Percentiles rank a stretch among this genome's conserved stretches.
Evolutionary conservation across 2,797 vertebrate genomes (phyloP).

Genomic region (Mionectes olivaceus): DNA sequence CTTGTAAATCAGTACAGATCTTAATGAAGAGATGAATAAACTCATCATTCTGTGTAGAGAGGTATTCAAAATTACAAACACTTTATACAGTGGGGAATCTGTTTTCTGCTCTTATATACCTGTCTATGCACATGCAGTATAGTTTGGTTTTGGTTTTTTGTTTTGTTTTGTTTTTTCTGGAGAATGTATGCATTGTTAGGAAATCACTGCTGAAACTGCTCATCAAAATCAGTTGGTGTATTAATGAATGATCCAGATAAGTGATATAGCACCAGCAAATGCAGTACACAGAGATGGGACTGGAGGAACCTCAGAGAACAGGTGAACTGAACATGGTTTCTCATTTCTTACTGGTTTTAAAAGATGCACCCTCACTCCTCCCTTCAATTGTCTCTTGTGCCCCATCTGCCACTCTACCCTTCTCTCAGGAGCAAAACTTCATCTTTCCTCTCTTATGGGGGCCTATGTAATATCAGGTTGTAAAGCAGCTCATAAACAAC

Average conservation of each 20-base stretch:
- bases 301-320: background rate
- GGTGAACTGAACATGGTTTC: background rate
- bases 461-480: background rate
- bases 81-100: background rate
- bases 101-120: background rate
- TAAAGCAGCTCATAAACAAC: background rate
- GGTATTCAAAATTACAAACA: background rate
- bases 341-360: background rate
- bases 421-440: constrained; percentile 7
- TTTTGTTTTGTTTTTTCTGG: background rate
- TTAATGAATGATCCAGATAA: background rate
- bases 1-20: constrained; percentile 2
- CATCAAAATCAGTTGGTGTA: background rate
- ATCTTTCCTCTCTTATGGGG: background rate
- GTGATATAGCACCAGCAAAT: background rate
- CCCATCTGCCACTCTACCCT: background rate
- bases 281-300: background rate
- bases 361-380: background rate
- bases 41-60: background rate
- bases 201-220: background rate
- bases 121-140: background rate
- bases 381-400: background rate
- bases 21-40: background rate
- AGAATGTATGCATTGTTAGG: background rate
- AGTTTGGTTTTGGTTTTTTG: too few species aligned